phyloP scores from a whole-genome alignment of 2,797 vertebrate genomes.

The Psittacula derbiana region DNA sequence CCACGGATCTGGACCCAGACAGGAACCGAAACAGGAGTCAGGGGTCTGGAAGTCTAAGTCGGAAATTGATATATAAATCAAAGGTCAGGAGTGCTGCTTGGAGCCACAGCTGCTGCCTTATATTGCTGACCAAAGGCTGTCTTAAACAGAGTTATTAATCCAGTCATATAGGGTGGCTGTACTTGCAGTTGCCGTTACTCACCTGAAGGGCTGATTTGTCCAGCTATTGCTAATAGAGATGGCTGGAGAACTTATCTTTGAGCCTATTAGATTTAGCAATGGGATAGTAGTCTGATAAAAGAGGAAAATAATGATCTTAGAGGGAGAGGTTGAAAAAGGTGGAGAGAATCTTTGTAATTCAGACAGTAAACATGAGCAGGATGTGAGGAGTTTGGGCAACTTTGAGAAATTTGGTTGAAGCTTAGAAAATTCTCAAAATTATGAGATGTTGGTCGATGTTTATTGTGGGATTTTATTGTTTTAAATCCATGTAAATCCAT shows the following conservation, averaged over 20 bases:
- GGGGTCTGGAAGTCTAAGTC: neutral
- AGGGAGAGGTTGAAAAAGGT: neutral
- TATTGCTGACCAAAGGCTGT: neutral
- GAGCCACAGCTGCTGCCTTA: neutral
- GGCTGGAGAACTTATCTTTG: neutral
- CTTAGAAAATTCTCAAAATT: neutral
- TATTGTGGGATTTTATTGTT: neutral
- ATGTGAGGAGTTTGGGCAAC: neutral
- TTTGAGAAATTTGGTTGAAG: neutral
- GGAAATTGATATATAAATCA: neutral
- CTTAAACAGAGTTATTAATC: neutral
- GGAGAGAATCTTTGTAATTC: neutral
- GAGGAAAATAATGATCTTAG: neutral
- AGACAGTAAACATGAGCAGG: neutral
- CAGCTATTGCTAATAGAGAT: neutral
- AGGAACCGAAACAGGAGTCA: neutral
- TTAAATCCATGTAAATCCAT: neutral
- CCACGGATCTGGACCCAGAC: neutral
- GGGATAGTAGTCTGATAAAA: neutral
- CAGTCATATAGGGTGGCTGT: neutral
- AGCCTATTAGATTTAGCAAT: neutral
- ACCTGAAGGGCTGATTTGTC: neutral
- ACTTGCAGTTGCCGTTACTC: neutral
- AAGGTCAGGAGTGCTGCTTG: neutral
- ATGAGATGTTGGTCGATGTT: neutral